phyloP scores from a whole-genome alignment of 2,113 vertebrate species.

The Burhinus bistriatus region DNA sequence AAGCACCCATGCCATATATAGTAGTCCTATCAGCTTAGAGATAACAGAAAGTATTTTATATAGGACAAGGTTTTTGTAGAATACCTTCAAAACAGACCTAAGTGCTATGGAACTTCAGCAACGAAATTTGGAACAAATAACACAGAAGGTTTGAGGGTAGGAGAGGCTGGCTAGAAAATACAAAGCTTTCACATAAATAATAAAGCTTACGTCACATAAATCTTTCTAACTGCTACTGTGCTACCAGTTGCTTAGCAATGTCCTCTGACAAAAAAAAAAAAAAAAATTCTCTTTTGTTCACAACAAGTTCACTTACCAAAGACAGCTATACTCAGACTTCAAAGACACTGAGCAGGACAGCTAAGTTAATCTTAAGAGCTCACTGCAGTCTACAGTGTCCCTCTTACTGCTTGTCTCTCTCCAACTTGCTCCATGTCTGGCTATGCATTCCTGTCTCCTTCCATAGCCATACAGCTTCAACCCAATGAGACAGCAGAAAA shows the following conservation, averaged over 20 bases:
- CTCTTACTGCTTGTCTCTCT: no score
- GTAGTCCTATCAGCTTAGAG: neutral
- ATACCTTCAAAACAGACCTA: neutral
- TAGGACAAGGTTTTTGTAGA: neutral
- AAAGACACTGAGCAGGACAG: neutral
- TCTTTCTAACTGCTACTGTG: neutral
- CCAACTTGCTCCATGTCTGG: rapidly evolving
- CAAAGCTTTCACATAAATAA: neutral
- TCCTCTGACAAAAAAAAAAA: neutral
- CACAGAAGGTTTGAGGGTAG: neutral
- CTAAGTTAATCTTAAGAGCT: no score
- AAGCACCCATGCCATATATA: neutral
- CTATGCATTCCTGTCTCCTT: neutral
- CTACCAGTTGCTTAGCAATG: neutral
- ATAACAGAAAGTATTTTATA: neutral
- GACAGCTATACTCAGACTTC: neutral
- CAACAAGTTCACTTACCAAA: neutral
- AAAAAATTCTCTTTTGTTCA: neutral
- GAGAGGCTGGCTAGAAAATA: neutral
- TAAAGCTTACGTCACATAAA: neutral
- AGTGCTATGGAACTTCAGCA: neutral
- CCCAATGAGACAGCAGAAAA: neutral
- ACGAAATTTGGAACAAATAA: rapidly evolving
- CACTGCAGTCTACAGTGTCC: neutral
- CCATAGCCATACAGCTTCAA: rapidly evolving